phyloP scores from a whole-genome alignment of 2,113 vertebrate genomes.

The Amblyornis subalaris region DNA sequence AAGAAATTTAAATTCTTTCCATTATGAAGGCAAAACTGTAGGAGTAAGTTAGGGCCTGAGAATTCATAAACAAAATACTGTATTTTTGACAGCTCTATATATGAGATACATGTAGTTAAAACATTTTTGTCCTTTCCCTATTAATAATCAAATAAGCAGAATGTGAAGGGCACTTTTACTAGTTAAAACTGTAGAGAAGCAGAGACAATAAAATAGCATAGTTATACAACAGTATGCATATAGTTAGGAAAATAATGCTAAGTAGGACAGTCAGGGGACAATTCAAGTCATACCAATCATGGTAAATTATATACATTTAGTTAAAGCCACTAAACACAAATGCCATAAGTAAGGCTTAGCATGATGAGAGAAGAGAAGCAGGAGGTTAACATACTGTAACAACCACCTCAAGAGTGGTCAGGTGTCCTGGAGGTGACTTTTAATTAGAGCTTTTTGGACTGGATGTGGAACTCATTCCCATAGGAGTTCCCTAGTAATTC shows the following conservation, averaged over 20 bases:
- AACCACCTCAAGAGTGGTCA: not conserved
- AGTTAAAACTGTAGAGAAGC: not conserved
- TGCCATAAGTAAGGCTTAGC: not conserved
- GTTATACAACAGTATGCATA: not conserved
- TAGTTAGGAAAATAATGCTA: not conserved
- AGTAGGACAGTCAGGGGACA: not conserved
- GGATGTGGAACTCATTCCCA: not conserved
- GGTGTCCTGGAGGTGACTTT: not conserved
- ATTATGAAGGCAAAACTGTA: not conserved
- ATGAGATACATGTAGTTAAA: not conserved
- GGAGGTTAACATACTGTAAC: not conserved
- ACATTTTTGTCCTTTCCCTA: not conserved
- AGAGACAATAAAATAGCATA: not conserved
- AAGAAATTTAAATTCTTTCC: not conserved
- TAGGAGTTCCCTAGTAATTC: not conserved
- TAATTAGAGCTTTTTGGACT: not conserved
- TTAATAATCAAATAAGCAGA: not conserved
- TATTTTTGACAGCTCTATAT: not conserved
- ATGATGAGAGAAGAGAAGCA: not conserved
- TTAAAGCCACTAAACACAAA: not conserved
- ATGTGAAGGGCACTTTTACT: not conserved
- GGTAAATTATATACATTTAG: not conserved
- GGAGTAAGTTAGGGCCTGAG: not conserved
- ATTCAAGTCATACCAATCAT: not conserved
- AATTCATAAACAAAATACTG: not conserved